phyloP scores from a whole-genome alignment of 2,113 vertebrate species.

The Loxodonta africana region DNA sequence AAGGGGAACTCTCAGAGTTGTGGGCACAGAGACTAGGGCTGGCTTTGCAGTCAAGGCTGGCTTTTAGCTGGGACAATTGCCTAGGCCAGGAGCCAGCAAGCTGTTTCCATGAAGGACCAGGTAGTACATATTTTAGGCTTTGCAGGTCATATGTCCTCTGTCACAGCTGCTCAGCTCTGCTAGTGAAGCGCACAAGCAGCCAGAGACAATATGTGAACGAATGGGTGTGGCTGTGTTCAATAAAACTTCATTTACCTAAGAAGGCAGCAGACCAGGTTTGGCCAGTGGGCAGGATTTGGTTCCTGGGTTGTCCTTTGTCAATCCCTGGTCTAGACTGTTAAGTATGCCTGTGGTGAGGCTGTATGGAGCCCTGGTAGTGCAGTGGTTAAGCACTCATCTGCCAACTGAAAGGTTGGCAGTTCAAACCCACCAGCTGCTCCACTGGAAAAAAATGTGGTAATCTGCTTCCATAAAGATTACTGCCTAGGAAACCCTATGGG shows the following conservation, averaged over 20 bases:
- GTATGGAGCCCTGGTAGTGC: too few species aligned
- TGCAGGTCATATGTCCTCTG: too few species aligned
- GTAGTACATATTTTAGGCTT: not conserved
- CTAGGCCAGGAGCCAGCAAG: not conserved
- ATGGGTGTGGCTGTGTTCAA: not conserved
- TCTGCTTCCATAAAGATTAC: too few species aligned
- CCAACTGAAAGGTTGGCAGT: too few species aligned
- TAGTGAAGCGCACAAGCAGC: not conserved
- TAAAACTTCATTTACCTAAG: conserved; percentile 22
- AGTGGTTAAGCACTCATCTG: too few species aligned
- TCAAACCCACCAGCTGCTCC: too few species aligned
- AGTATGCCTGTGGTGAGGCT: too few species aligned
- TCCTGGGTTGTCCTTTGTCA: not conserved
- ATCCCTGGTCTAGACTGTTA: not conserved
- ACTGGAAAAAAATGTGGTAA: too few species aligned
- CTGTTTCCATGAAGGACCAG: not conserved
- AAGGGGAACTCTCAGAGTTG: not conserved
- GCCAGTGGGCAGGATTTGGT: not conserved
- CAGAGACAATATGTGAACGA: not conserved
- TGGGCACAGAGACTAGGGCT: not conserved
- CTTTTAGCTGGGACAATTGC: not conserved
- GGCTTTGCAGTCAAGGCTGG: not conserved
- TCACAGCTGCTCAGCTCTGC: not conserved
- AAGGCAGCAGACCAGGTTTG: not conserved
- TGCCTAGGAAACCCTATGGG: too few species aligned